Conservation (phyloP, 2,888 invertebrate genomes). For the Eupithecia tripunctaria region DNA sequence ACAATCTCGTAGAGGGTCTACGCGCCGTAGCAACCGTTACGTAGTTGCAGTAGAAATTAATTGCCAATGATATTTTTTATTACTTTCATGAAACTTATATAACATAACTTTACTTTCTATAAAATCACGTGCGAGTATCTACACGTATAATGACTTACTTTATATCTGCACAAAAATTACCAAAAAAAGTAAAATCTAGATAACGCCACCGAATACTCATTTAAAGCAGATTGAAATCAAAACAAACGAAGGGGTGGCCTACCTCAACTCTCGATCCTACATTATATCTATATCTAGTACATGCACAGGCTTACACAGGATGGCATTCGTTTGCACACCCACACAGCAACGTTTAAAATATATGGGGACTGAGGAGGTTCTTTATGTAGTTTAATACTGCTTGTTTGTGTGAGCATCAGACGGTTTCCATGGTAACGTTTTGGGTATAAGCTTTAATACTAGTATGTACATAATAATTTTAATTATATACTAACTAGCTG, state of each 20-base stretch:
- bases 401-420: constrained; percentile 1
- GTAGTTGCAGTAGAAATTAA: background rate
- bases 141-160: background rate
- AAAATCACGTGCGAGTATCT: background rate
- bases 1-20: constrained; percentile 12
- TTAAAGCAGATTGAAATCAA: background rate
- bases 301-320: background rate
- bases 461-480: background rate
- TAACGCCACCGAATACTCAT: background rate
- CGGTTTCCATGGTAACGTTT: constrained; percentile 1
- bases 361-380: constrained; percentile 46
- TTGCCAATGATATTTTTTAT: background rate
- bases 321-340: constrained; percentile 46
- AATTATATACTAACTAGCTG: background rate
- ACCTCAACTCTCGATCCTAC: constrained; percentile 7
- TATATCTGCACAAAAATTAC: background rate
- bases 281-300: background rate
- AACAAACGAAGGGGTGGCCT: constrained; percentile 7
- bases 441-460: background rate
- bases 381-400: background rate
- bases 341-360: constrained; percentile 68
- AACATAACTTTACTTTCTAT: background rate
- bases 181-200: background rate
- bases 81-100: background rate
- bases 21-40: constrained; percentile 1